Evolutionary conservation across 2,113 vertebrate species (phyloP).

Genomic region (Orthochromis malagaraziensis): DNA sequence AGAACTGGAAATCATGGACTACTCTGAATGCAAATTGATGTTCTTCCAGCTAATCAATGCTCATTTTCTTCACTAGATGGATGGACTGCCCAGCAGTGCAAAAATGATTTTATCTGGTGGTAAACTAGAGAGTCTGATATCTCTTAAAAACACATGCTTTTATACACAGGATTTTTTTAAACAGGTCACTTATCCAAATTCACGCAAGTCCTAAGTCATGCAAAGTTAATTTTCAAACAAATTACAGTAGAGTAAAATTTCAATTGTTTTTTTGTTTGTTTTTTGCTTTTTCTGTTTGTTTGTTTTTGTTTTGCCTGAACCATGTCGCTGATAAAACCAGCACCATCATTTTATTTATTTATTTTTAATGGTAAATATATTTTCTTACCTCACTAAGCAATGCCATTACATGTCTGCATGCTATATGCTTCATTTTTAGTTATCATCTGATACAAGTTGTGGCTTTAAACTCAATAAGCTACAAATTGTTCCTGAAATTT

Average conservation of each 20-base stretch:
- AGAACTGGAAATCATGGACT: background rate
- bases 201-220: background rate
- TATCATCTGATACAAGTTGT: background rate
- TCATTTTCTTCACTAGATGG: conserved; percentile 24
- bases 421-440: background rate
- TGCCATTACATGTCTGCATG: background rate
- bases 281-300: background rate
- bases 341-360: background rate
- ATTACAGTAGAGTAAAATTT: background rate
- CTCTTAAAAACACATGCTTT: background rate
- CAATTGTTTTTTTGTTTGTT: background rate
- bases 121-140: background rate
- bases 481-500: background rate
- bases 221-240: background rate
- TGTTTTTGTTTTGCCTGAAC: background rate
- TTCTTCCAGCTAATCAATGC: conserved; percentile 29
- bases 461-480: background rate
- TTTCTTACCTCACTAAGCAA: background rate
- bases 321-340: background rate
- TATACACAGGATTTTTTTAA: background rate
- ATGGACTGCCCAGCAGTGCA: background rate
- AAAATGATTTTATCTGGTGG: background rate
- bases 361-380: background rate
- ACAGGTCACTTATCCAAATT: background rate
- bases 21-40: conserved; percentile 24